Evolutionary conservation across 92 coral and sea anemone species (phyloP), one percentile per base, ranked within the genome.

Genomic region (Porites lobata): DNA sequence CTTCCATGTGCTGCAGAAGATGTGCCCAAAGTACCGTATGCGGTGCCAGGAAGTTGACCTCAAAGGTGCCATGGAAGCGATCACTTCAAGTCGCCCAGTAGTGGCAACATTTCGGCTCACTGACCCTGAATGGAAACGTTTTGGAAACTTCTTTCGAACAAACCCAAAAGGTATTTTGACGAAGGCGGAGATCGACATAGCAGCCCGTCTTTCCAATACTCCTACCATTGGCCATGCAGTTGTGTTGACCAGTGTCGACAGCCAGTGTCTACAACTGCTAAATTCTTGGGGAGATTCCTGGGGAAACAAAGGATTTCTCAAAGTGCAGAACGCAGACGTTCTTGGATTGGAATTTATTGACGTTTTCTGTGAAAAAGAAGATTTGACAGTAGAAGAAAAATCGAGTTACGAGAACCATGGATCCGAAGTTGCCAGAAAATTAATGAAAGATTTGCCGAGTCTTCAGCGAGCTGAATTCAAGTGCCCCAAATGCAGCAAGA

Each of bases 271-370:
- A 14, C 76, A 74, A 15, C 86, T 93, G 75, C 87, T 93, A 94
- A 93, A 93, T 87, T 93, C 94, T 38, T 66, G 83, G 94, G 93
- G 90, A 8, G 47, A 29, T 20, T 7, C 65, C 2, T 93, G 92
- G 92, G 96, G 64, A 14, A 88, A 93, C 84, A 73, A 53, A 10
- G 38, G 38, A 32, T 32, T 91, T 71, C 91, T 93, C 89, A 88
- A 76, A 78, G 90, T 91, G 52, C n/a, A 75, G 72, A 80, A 93
- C 77, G 88, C 94, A 43, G 80, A 87, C 7, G 92, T 93, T 20
- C 92, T 93, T 51, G 94, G 92, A 50, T 59, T 93, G 17, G 20
- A 72, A 22, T 93, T 91, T 65, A 17, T 84, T 2, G 94, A 93
- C 32, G 92, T 93, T 32, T 87, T 51, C 53, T 87, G 96, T 91